Conservation (phyloP, 2,797 vertebrate genomes). For the Pangasius krempfi region DNA sequence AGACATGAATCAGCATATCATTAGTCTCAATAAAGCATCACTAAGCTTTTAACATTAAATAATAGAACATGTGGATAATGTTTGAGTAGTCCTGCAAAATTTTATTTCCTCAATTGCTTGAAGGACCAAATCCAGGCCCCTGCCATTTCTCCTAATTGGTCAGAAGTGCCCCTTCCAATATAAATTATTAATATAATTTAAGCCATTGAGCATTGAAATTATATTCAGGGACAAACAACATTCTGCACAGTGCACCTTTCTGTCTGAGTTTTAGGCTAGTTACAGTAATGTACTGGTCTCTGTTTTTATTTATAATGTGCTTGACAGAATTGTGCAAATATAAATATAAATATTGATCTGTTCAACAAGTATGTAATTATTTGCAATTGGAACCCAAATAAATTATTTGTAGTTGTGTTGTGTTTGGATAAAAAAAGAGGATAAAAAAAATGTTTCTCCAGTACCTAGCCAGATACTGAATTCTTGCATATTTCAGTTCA, state of each 20-base stretch:
- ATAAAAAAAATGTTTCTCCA: neutral
- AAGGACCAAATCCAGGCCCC: neutral
- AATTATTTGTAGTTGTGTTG: neutral
- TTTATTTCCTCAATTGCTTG: neutral
- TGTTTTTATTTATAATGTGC: neutral
- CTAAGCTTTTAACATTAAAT: conserved; percentile 19
- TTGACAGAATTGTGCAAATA: neutral
- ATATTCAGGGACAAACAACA: neutral
- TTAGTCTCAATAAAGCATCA: conserved; percentile 16
- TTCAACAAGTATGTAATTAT: neutral
- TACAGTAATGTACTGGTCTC: too few species aligned
- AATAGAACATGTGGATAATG: conserved; percentile 5
- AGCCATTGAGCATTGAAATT: neutral
- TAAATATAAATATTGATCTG: neutral
- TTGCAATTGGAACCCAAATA: neutral
- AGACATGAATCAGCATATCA: conserved; percentile 22
- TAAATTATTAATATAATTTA: neutral
- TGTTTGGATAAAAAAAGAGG: neutral
- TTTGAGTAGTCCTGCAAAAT: conserved; percentile 15
- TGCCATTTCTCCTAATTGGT: neutral
- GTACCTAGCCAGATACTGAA: neutral
- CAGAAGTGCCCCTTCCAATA: neutral
- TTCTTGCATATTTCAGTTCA: neutral
- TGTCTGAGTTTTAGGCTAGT: neutral
- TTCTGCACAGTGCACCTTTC: neutral